phyloP scores from a whole-genome alignment of 1,140 invertebrate species.

The Platorchestia sp. region DNA sequence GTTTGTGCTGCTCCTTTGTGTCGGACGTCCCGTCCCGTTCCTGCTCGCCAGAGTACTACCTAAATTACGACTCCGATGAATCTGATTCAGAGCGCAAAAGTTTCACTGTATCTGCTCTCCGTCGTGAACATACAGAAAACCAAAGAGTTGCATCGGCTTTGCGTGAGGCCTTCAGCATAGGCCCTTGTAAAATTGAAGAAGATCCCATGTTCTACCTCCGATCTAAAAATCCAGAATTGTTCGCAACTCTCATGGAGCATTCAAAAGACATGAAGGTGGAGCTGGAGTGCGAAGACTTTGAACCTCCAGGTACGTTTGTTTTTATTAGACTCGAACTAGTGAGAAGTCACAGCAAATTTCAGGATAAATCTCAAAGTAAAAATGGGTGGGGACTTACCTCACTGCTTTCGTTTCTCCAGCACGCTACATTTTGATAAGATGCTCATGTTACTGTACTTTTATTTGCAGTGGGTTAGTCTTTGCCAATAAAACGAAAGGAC shows the following conservation, averaged over 20 bases:
- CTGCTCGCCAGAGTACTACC: not conserved
- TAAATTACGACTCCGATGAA: not conserved
- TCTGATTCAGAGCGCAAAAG: not conserved
- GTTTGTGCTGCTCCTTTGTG: not conserved
- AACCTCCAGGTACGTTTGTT: not conserved
- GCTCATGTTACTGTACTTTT: too few relatives aligned
- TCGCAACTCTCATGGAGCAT: not conserved
- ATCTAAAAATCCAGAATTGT: not conserved
- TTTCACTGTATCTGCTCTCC: not conserved
- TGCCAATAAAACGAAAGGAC: too few relatives aligned
- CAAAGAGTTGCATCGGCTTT: not conserved
- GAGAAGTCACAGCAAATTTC: too few relatives aligned
- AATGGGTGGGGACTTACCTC: too few relatives aligned
- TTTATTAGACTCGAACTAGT: not conserved
- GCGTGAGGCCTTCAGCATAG: not conserved
- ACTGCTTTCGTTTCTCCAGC: too few relatives aligned
- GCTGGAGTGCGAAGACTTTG: not conserved
- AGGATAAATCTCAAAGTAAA: too few relatives aligned
- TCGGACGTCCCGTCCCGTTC: too few relatives aligned
- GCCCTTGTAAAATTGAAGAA: not conserved
- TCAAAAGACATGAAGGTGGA: not conserved
- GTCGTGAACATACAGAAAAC: not conserved
- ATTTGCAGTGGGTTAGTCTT: too few relatives aligned
- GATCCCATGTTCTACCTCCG: not conserved
- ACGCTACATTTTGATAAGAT: too few relatives aligned